Base-by-base conservation (phyloP, 1,140 invertebrate species). In the Drosophila prosaltans region DNA sequence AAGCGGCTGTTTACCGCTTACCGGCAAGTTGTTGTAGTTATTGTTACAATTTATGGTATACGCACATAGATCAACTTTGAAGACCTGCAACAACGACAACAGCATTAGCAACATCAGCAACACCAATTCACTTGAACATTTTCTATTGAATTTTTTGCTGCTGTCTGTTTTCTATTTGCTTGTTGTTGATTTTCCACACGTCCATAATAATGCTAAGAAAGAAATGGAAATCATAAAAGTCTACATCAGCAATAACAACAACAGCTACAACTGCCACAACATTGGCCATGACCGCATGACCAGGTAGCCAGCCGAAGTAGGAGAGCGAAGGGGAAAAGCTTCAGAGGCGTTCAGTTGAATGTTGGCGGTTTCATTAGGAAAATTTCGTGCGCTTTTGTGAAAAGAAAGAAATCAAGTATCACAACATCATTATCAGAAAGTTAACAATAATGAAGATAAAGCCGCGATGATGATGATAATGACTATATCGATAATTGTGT, bases 21-120 rank as follows among this genome's bases (percentile, higher is more conserved):
- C 7, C 10, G 45, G 43, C 16, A 45, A 45, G 16, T 45, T 16
- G 45, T 26, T 21, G 76, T 65, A 66, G 65, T 85, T 84, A 80
- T 88, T 88, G 80, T 89, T 88, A 88, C 84, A 74, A 90, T 89
- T 88, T 89, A 88, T 88, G 85, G 85, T 68, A 89, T 72, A 89
- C 84, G 84, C 84, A 88, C 84, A 80, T 72, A 70, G 70, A 89
- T 88, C 80, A 73, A 59, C 8, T 51, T 51, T 51, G 45, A 62
- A 60, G 43, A 36, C 40, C 61, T 30, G 28, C 55, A 57, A 26
- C 40, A 28, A 30, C 32, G 6, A 1, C 61, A 63, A 45, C 40
- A 40, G 24, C 24, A 28, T 51, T 30, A 32, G 30, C 30, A 28
- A 48, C 5, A 54, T 28, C 45, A 51, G 30, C 61, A 48, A 39